A percentile compares a stretch with the other conserved stretches of the same genome.
These are phyloP conservation scores for Steromphala cineraria DNA, from an alignment of 2,888 invertebrate species.

Conservation along the genomic window DNA sequence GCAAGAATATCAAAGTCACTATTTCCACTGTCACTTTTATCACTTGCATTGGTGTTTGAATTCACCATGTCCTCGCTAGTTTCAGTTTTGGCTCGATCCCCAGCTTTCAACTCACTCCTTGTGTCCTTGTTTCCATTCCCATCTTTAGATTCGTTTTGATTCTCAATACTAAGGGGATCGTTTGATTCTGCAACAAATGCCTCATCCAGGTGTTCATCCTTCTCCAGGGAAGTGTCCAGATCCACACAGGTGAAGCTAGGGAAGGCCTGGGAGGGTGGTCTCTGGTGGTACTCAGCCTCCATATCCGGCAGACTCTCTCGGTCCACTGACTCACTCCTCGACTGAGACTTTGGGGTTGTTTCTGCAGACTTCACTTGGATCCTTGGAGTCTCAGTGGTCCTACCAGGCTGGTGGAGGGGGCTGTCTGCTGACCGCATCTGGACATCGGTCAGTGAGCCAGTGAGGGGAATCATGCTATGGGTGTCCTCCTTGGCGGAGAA, in stretches of 20 bases:
- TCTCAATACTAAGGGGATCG: not conserved
- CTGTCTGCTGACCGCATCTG: constrained; percentile 7
- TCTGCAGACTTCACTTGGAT: not conserved
- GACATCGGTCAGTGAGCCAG: constrained; percentile 37
- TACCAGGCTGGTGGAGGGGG: constrained; percentile 6
- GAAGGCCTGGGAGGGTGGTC: not conserved
- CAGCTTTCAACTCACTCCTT: not conserved
- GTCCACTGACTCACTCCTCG: not conserved
- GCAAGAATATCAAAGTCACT: not conserved
- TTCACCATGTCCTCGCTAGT: not conserved
- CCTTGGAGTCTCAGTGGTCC: not conserved
- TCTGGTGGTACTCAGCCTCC: not conserved
- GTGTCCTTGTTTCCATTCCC: not conserved
- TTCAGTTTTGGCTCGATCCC: not conserved
- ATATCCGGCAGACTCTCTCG: not conserved
- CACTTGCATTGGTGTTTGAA: constrained; percentile 15
- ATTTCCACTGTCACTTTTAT: constrained; percentile 15
- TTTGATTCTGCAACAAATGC: not conserved
- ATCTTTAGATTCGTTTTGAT: no score
- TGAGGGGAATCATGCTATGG: constrained; percentile 41
- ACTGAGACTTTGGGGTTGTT: not conserved
- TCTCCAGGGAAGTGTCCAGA: not conserved
- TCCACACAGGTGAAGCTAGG: not conserved
- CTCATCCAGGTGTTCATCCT: not conserved
- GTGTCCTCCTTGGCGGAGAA: constrained; percentile 29